Percentiles rank a stretch among this genome's conserved stretches.
Evolutionary conservation across 2,888 invertebrate species (phyloP).

Genomic region (Drosophila pegasa): DNA sequence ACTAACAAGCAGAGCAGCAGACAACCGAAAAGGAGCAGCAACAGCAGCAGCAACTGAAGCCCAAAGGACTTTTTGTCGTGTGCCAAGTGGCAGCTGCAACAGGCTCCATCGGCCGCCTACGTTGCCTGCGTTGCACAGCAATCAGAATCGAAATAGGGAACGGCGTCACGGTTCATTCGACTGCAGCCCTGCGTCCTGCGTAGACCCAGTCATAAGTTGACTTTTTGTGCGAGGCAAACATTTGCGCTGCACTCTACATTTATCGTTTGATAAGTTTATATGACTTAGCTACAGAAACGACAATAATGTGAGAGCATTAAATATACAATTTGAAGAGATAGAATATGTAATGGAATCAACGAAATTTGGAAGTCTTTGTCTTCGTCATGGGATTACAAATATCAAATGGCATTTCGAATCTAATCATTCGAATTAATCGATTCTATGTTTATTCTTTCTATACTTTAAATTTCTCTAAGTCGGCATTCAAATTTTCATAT

Average conservation of each 20-base stretch:
- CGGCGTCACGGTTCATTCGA: background rate
- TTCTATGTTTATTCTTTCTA: background rate
- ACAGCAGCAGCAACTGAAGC: slow-evolving; percentile 3
- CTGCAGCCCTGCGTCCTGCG: background rate
- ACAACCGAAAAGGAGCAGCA: slow-evolving; percentile 4
- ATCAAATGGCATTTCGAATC: too few species aligned
- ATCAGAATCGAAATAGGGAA: slow-evolving; percentile 24
- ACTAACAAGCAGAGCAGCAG: slow-evolving; percentile 35
- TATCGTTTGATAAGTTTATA: too few species aligned
- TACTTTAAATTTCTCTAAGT: background rate
- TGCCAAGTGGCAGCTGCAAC: slow-evolving; percentile 57
- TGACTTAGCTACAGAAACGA: too few species aligned
- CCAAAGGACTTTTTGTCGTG: slow-evolving; percentile 45
- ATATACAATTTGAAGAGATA: too few species aligned
- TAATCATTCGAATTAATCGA: background rate
- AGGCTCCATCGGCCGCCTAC: slow-evolving; percentile 38
- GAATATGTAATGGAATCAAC: too few species aligned
- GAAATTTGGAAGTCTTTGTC: too few species aligned
- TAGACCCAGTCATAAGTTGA: slow-evolving; percentile 26
- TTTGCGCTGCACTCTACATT: slow-evolving; percentile 38
- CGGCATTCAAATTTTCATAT: too few species aligned
- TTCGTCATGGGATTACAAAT: background rate
- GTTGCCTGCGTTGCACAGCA: slow-evolving; percentile 37
- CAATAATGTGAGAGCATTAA: too few species aligned
- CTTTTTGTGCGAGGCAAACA: background rate